Base-by-base conservation (phyloP, 2,888 invertebrate genomes). In the Apodemia hepburni region DNA sequence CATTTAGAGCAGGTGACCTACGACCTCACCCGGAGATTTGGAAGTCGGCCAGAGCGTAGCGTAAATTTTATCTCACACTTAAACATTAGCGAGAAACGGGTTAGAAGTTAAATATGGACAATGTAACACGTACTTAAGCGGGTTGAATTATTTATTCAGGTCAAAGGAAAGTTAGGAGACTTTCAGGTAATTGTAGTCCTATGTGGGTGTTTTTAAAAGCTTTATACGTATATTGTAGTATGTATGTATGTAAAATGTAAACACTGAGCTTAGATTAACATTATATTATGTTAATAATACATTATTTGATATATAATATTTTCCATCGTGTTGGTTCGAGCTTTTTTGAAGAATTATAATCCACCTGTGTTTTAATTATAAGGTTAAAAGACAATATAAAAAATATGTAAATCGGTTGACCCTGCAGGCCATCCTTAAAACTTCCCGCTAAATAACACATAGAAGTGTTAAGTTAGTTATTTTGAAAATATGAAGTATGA, bases 1-100 rank as follows among this genome's bases (percentile, higher is more conserved):
- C 84, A 82, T 84, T 83, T 82, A 79, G 78, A 75, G 63, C 78
- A 81, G 81, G 83, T 85, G 84, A 86, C 81, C 81, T 81, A 83
- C 66, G 81, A 78, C 76, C 80, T 74, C 74, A 69, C 76, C 72
- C 73, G 75, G 77, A 78, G 80, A 81, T 82, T 85, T 87, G 87
- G 86, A 83, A 67, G 68, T 70, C 62, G 66, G 85, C 86, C 85
- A 87, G 80, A 71, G 71, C 72, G 72, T 69, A 74, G 75, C 79
- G 80, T 82, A 84, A 80, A 81, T 82, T 83, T 78, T 75, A 80
- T 78, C 81, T 75, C 75, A 66, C 72, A 71, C 73, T 75, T 73
- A 70, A 79, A 77, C 78, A 79, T 80, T 79, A 79, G 76, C 69
- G 71, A 72, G 42, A 69, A 70, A 76, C 73, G 75, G 79, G 75